Evolutionary conservation across 1,140 invertebrate species (phyloP).

Genomic region (Trichoplusia ni): DNA sequence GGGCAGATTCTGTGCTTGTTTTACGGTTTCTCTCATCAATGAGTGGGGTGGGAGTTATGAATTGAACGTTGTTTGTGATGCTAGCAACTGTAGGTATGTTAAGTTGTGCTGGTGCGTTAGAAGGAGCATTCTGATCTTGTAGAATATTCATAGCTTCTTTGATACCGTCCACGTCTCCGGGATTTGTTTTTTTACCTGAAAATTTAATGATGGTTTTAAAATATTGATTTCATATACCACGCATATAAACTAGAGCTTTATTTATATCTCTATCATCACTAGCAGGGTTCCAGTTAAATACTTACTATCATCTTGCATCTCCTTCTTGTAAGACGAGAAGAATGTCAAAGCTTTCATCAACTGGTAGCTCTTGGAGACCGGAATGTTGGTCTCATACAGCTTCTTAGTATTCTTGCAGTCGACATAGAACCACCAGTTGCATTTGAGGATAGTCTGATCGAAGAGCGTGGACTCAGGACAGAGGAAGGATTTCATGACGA

Average conservation of each 20-base stretch:
- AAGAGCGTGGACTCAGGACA: constrained; percentile 94
- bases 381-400: constrained; percentile 93
- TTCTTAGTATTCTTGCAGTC: constrained; percentile 91
- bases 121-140: constrained; percentile 63
- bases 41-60: constrained; percentile 61
- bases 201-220: neutral
- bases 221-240: neutral
- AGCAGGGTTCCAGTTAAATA: neutral
- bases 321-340: constrained; percentile 91
- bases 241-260: no score
- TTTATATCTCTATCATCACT: neutral
- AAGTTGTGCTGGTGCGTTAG: neutral
- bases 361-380: constrained; percentile 94
- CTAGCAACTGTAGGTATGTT: constrained; percentile 6
- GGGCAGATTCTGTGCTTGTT: constrained; percentile 43
- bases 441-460: constrained; percentile 93
- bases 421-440: constrained; percentile 96
- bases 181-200: constrained; percentile 62
- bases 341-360: constrained; percentile 94
- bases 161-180: constrained; percentile 74
- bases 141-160: constrained; percentile 78
- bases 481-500: constrained; percentile 94
- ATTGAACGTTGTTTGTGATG: constrained; percentile 46
- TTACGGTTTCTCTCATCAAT: constrained; percentile 65
- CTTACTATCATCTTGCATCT: constrained; percentile 70